A percentile compares a stretch with the other conserved stretches of the same genome.
These are phyloP conservation scores for Rattus rattus DNA, from an alignment of 2,113 vertebrate genomes.

Conservation along the genomic window DNA sequence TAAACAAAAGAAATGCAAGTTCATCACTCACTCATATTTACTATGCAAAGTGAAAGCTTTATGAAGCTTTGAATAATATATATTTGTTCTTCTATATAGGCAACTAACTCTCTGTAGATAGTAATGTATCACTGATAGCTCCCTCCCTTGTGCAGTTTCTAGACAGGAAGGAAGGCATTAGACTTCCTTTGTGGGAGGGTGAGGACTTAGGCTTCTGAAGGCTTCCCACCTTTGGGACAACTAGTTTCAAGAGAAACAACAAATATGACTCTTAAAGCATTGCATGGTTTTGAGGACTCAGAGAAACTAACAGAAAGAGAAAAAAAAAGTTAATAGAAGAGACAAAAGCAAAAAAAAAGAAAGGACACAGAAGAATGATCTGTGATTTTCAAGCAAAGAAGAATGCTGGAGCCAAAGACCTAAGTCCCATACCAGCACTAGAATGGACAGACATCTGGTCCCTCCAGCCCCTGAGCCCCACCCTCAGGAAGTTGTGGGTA, in stretches of 20 bases:
- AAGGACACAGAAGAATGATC: background rate
- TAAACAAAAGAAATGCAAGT: slow-evolving; percentile 49
- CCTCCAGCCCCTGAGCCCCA: background rate
- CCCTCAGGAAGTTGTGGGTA: background rate
- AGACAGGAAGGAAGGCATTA: background rate
- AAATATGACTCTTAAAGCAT: slow-evolving; percentile 4
- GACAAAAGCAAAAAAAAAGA: background rate
- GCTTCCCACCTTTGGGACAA: background rate
- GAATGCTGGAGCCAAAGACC: background rate
- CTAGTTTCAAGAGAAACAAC: background rate
- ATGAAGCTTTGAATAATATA: slow-evolving; percentile 43
- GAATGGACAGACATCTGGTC: background rate
- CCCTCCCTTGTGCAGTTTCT: background rate
- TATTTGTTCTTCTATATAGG: slow-evolving; percentile 26
- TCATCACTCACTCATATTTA: slow-evolving; percentile 65
- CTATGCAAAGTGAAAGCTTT: slow-evolving; percentile 19
- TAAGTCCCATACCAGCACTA: background rate
- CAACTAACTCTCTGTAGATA: background rate
- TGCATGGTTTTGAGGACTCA: background rate
- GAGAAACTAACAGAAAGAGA: background rate
- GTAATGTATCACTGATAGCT: background rate
- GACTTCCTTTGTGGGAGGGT: background rate
- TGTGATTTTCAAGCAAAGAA: background rate
- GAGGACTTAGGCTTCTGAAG: background rate
- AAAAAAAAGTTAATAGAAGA: background rate